Percentiles rank a stretch among this genome's conserved stretches.
Conservation (phyloP, 2,888 invertebrate genomes). For the Mimas tiliae region DNA sequence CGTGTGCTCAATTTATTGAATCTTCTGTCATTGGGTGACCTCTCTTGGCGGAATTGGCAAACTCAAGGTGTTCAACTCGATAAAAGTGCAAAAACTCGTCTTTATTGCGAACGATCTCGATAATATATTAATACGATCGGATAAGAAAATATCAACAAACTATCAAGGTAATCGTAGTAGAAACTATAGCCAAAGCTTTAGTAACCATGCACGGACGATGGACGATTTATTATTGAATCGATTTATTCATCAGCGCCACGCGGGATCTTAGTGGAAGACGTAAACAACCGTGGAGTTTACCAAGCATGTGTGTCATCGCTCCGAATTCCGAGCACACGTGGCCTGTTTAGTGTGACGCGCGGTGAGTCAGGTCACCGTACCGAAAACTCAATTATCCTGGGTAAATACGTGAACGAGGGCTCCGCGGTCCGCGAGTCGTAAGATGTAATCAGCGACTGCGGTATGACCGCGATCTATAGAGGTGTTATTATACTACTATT, state of each 20-base stretch:
- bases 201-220: neutral
- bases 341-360: conserved; percentile 43
- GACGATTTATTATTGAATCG: neutral
- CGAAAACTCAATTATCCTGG: conserved; percentile 61
- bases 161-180: conserved; percentile 56
- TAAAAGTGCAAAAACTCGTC: conserved; percentile 66
- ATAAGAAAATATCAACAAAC: conserved; percentile 68
- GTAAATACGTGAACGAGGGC: conserved; percentile 61
- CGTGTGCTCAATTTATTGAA: conserved; percentile 26
- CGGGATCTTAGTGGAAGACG: conserved; percentile 22
- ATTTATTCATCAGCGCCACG: neutral
- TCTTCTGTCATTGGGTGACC: conserved; percentile 58
- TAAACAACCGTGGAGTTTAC: conserved; percentile 32
- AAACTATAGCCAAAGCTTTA: conserved; percentile 25
- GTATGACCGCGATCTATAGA: conserved; percentile 22
- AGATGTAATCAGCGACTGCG: conserved; percentile 40
- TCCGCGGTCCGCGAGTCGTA: conserved; percentile 47
- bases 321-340: conserved; percentile 33
- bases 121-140: conserved; percentile 49
- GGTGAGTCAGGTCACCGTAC: conserved; percentile 48
- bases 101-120: conserved; percentile 44
- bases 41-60: conserved; percentile 59
- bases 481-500: conserved; percentile 1
- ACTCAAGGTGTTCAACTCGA: conserved; percentile 62
- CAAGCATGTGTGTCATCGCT: conserved; percentile 39